Evolutionary conservation across 2,888 invertebrate genomes (phyloP), one percentile per base, ranked within the genome.

Genomic region (Hypselothyrea guttata): DNA sequence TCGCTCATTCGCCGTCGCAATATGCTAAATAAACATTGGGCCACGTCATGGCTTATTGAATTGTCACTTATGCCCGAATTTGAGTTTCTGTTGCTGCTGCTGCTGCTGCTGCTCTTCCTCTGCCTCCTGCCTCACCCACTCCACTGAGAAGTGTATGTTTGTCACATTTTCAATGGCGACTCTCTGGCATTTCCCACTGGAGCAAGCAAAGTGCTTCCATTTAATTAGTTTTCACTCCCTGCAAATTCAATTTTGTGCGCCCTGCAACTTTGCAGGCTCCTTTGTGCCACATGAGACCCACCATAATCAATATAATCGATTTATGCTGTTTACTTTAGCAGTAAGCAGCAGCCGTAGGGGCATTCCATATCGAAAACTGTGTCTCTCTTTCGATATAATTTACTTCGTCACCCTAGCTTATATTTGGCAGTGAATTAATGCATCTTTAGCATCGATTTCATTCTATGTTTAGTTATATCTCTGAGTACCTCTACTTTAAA

Each of bases 1-100:
- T 79, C 74, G 71, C 76, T 75, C 83, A 81, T 81, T 81, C 81
- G 84, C 84, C 73, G 82, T 74, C 83, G 76, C 86, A 77, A 83
- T 86, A 85, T 84, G 85, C 84, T 88, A 88, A 88, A 83, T 86
- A 88, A 88, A 88, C 87, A 87, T 83, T 85, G 76, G 79, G 75
- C 78, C 81, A 81, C 83, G 86, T 82, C 85, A 87, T 87, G 87
- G 88, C 88, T 88, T 87, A 88, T 88, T 88, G 88, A 88, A 87
- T 87, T 88, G 88, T 88, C 88, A 87, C 87, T 86, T 82, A 87
- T 76, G 79, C 79, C 79, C 79, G 79, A 84, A 83, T 79, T 76
- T 64, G 65, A 81, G 81, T 78, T 77, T 77, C 61, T 78, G 68
- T 73, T 75, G 75, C 73, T 22, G 22, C 22, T 5, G 2, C 22